phyloP scores from a whole-genome alignment of 1,140 invertebrate genomes.

The Caenorhabditis remanei region DNA sequence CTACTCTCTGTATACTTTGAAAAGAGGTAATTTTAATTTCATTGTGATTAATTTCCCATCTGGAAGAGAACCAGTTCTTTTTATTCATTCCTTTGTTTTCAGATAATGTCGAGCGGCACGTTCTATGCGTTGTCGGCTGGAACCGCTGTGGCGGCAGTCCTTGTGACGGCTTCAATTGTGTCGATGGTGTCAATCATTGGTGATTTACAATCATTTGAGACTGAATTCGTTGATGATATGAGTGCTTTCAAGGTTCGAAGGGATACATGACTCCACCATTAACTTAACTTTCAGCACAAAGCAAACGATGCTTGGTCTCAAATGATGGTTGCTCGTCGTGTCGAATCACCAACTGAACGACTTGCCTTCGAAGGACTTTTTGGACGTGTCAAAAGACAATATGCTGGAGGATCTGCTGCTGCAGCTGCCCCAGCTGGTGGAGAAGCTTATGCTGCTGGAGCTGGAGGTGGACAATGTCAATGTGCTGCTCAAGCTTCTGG shows the following conservation, averaged over 20 bases:
- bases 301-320: conserved; percentile 50
- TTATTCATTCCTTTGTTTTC: neutral
- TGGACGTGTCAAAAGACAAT: conserved; percentile 44
- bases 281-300: conserved; percentile 13
- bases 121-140: conserved; percentile 50
- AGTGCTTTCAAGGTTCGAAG: conserved; percentile 27
- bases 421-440: neutral
- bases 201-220: conserved; percentile 41
- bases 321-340: conserved; percentile 12
- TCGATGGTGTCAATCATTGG: conserved; percentile 27
- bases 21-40: conserved; percentile 14
- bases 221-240: conserved; percentile 27
- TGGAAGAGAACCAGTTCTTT: neutral
- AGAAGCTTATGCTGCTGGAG: conserved; percentile 29
- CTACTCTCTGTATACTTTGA: neutral
- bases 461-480: conserved; percentile 45
- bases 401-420: conserved; percentile 11
- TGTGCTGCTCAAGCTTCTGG: conserved; percentile 58
- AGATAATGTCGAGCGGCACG: conserved; percentile 52
- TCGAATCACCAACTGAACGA: conserved; percentile 24
- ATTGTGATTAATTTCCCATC: too few relatives aligned
- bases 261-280: neutral
- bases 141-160: conserved; percentile 38
- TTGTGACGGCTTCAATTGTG: conserved; percentile 15
- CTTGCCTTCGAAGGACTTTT: conserved; percentile 15